Conservation (phyloP, 2,113 vertebrate species). For the Raphicerus campestris region DNA sequence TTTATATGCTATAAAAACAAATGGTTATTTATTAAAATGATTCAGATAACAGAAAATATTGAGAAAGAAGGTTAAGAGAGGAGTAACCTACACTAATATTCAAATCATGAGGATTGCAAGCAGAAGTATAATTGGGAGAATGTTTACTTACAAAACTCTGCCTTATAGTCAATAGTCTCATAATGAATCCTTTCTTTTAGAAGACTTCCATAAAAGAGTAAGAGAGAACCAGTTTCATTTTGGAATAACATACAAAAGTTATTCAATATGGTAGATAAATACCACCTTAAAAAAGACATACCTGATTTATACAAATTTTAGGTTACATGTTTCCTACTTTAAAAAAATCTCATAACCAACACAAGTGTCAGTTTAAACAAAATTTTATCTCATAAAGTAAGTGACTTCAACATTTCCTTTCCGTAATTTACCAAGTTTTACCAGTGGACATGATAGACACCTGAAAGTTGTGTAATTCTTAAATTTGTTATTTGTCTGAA, state of each 20-base stretch:
- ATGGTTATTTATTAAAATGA: slow-evolving; percentile 15
- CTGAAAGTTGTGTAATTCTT: neutral
- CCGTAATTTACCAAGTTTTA: neutral
- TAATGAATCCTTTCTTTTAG: neutral
- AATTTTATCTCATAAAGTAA: neutral
- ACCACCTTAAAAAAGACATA: neutral
- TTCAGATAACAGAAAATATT: neutral
- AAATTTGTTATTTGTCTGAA: neutral
- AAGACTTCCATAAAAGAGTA: neutral
- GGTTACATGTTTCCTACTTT: neutral
- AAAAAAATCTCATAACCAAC: neutral
- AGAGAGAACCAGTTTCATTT: slow-evolving; percentile 22
- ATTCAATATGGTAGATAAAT: neutral
- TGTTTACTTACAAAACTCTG: slow-evolving; percentile 17
- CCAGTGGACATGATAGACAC: neutral
- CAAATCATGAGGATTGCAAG: neutral
- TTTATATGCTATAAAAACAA: slow-evolving; percentile 37
- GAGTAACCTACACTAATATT: neutral
- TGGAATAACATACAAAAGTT: neutral
- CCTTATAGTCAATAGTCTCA: neutral
- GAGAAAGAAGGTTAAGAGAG: neutral
- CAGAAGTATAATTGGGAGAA: neutral
- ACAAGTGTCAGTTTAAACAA: slow-evolving; percentile 1
- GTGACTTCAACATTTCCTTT: neutral
- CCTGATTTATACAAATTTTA: neutral